These are phyloP conservation scores for silkworm (Bombyx mori) DNA, from an alignment of 1,140 invertebrate genomes.

Conservation along the genomic window DNA sequence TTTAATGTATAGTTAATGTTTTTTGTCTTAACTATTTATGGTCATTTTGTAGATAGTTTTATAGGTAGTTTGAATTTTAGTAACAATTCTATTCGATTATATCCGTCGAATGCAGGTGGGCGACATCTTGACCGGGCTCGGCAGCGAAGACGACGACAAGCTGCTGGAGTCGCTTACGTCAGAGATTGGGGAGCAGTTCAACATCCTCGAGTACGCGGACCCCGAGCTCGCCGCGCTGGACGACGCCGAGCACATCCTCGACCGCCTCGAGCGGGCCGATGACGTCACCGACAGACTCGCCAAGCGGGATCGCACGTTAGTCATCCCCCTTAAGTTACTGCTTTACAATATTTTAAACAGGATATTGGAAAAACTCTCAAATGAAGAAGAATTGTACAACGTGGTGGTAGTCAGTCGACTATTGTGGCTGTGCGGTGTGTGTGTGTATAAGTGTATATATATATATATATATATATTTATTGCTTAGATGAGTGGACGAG, in stretches of 20 bases:
- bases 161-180: constrained; percentile 80
- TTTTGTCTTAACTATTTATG: no score
- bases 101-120: constrained; percentile 66
- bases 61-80: background rate
- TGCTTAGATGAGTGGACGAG: no score
- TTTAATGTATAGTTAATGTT: no score
- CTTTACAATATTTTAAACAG: background rate
- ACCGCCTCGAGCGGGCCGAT: constrained; percentile 84
- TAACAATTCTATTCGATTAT: background rate
- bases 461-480: no score
- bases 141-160: constrained; percentile 90
- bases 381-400: no score
- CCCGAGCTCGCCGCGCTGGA: constrained; percentile 89
- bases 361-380: no score
- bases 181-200: constrained; percentile 94
- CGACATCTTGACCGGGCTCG: constrained; percentile 85
- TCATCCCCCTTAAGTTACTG: background rate
- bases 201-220: constrained; percentile 96
- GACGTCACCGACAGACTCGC: constrained; percentile 38
- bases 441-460: no score
- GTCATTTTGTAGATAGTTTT: no score
- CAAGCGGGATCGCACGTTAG: constrained; percentile 35
- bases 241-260: constrained; percentile 82
- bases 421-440: no score
- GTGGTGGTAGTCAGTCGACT: no score